Evolutionary conservation across 2,888 invertebrate species (phyloP).

Genomic region (Automeris io): DNA sequence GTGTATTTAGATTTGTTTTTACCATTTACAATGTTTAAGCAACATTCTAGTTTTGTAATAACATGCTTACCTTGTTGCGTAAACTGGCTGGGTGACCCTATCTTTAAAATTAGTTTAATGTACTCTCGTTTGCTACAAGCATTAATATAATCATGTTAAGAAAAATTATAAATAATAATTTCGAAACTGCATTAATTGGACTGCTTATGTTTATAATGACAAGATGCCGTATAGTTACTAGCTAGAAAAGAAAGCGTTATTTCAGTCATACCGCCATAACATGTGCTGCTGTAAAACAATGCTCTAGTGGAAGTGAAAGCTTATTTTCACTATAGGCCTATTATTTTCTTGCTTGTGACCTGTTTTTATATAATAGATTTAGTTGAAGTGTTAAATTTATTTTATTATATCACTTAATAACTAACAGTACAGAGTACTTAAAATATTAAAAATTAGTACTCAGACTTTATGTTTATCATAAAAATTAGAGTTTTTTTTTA

Average conservation of each 20-base stretch:
- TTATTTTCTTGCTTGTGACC: slow-evolving; percentile 20
- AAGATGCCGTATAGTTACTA: too few relatives aligned
- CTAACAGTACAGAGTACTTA: too few relatives aligned
- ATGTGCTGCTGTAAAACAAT: slow-evolving; percentile 1
- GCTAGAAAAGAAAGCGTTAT: too few relatives aligned
- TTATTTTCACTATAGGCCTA: slow-evolving; percentile 19
- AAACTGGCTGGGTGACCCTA: neutral
- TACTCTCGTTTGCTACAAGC: too few relatives aligned
- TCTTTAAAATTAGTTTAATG: slow-evolving; percentile 4
- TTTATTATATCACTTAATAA: slow-evolving; percentile 37
- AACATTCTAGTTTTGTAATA: slow-evolving; percentile 7
- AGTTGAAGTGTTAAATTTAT: slow-evolving; percentile 31
- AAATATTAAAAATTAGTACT: too few relatives aligned
- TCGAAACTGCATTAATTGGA: neutral
- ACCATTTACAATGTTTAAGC: slow-evolving; percentile 16
- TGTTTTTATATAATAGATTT: slow-evolving; percentile 19
- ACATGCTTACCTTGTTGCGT: slow-evolving; percentile 1
- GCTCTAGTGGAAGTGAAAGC: slow-evolving; percentile 20
- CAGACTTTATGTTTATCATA: too few relatives aligned
- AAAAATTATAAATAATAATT: neutral
- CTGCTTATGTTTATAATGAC: too few relatives aligned
- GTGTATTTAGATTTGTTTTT: slow-evolving; percentile 21
- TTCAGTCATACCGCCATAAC: neutral
- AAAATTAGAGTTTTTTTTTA: too few relatives aligned
- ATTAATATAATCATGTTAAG: too few relatives aligned